These are phyloP conservation scores for Grammomys surdaster DNA, from an alignment of 2,113 vertebrate species.

Conservation along the genomic window DNA sequence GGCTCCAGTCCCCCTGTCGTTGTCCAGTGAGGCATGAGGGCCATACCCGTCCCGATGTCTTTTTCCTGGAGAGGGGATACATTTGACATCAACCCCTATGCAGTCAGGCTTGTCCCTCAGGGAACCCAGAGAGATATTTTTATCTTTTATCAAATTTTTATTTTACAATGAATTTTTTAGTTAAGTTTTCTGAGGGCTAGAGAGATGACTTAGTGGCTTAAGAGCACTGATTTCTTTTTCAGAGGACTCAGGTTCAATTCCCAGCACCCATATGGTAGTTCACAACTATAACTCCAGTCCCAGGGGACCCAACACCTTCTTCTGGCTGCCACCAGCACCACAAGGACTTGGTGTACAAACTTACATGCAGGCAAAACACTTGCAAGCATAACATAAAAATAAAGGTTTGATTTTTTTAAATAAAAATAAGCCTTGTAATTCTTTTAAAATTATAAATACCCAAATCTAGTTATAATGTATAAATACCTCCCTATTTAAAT, in stretches of 20 bases:
- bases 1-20: too few relatives aligned
- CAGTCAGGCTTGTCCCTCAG: too few relatives aligned
- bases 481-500: constrained; percentile 11
- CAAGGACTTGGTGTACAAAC: too few relatives aligned
- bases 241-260: background rate
- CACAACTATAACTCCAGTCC: background rate
- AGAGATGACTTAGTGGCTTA: background rate
- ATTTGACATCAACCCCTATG: too few relatives aligned
- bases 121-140: too few relatives aligned
- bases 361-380: background rate
- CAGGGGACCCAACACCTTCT: background rate
- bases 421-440: background rate
- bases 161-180: background rate
- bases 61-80: too few relatives aligned
- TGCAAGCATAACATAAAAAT: background rate
- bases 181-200: background rate
- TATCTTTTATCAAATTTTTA: background rate
- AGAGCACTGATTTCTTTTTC: background rate
- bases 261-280: background rate
- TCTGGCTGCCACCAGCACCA: background rate
- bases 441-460: background rate
- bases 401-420: background rate
- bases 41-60: too few relatives aligned
- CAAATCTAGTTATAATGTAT: constrained; percentile 27
- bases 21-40: too few relatives aligned